Conservation (phyloP, 1,140 invertebrate species). For the Oryctes rhinoceros region DNA sequence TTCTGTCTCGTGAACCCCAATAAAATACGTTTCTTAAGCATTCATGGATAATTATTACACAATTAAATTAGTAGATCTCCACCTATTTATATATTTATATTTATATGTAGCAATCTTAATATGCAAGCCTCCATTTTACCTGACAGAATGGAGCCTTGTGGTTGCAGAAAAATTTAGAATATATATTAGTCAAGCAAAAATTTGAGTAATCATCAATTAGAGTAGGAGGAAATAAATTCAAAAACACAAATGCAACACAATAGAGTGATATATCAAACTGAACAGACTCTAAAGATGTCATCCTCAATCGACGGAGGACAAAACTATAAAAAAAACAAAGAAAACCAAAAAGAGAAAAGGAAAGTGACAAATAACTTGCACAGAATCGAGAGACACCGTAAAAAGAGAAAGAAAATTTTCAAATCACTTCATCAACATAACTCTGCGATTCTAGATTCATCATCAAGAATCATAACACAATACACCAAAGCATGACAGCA, state of each 20-base stretch:
- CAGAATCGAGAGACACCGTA: slow-evolving; percentile 1
- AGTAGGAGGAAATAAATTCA: slow-evolving; percentile 49
- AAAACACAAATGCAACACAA: slow-evolving; percentile 47
- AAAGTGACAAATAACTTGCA: background rate
- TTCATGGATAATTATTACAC: background rate
- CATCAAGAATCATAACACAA: slow-evolving; percentile 39
- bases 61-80: background rate
- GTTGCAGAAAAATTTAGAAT: slow-evolving; percentile 65
- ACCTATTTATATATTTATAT: slow-evolving; percentile 32
- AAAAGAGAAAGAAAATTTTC: background rate
- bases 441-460: slow-evolving; percentile 32
- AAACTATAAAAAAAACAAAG: background rate
- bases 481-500: slow-evolving; percentile 46
- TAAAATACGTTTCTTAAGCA: slow-evolving; percentile 25
- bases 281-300: background rate
- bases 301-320: too few relatives aligned
- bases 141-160: slow-evolving; percentile 77
- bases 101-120: slow-evolving; percentile 60
- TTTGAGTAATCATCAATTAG: slow-evolving; percentile 41
- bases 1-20: background rate
- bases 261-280: slow-evolving; percentile 2
- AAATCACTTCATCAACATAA: too few relatives aligned
- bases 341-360: background rate
- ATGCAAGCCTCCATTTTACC: slow-evolving; percentile 68
- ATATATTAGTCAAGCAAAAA: slow-evolving; percentile 54